Percentiles rank a stretch among this genome's conserved stretches.
Conservation (phyloP, 37 sponge, comb jelly and placozoan genomes). For the Axinella damicornis region DNA sequence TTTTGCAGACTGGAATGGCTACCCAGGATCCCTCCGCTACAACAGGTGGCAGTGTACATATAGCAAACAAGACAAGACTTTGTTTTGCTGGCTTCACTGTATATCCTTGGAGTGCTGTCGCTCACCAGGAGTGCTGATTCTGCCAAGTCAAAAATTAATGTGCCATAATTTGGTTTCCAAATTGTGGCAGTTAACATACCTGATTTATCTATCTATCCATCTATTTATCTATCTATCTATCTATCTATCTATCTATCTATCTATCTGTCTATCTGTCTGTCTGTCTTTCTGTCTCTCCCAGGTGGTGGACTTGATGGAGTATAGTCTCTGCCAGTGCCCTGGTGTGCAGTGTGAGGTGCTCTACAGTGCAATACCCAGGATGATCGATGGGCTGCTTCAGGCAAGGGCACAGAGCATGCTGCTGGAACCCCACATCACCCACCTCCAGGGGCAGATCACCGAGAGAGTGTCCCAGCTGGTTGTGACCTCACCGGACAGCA, state of each 20-base stretch:
- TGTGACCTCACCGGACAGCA: neutral
- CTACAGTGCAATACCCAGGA: neutral
- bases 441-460: conserved; percentile 30
- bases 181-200: neutral
- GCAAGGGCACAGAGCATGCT: neutral
- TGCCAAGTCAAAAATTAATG: no score
- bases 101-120: no score
- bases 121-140: no score
- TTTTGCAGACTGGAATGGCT: no score
- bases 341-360: conserved; percentile 36
- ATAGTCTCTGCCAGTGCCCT: conserved; percentile 11
- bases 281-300: neutral
- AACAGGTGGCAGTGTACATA: no score
- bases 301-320: conserved; percentile 37
- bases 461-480: neutral
- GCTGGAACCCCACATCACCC: neutral
- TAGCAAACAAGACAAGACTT: no score
- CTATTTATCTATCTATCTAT: no score
- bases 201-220: no score
- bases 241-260: neutral
- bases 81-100: no score
- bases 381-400: conserved; percentile 1
- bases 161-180: no score
- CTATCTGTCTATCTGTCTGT: no score
- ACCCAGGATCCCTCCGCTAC: no score